A percentile compares a stretch with the other conserved stretches of the same genome.
Conservation (phyloP, 2,797 vertebrate genomes). For the Leptodactylus fallax region DNA sequence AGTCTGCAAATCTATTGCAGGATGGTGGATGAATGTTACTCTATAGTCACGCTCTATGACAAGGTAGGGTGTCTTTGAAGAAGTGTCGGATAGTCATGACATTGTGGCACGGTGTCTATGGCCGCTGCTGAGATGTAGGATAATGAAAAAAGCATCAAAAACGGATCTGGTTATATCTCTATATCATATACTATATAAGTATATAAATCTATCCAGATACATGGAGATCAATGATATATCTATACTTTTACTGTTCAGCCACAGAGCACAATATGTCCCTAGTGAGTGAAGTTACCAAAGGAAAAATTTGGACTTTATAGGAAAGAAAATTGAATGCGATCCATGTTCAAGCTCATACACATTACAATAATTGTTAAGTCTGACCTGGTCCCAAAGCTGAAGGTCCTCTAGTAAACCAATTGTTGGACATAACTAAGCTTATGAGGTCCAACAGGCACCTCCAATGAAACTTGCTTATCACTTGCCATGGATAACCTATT, state of each 20-base stretch:
- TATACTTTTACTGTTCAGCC: background rate
- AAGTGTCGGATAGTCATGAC: constrained; percentile 64
- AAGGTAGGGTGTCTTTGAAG: constrained; percentile 69
- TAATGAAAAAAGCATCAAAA: background rate
- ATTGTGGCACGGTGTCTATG: no score
- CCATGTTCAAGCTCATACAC: background rate
- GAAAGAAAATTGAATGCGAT: no score
- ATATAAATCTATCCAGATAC: background rate
- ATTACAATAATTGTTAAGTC: background rate
- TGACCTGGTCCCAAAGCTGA: no score
- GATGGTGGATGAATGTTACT: constrained; percentile 59
- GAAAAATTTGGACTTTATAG: no score
- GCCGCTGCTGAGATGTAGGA: background rate
- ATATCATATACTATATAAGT: constrained; percentile 19
- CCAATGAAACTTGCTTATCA: background rate
- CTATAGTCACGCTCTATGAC: constrained; percentile 74
- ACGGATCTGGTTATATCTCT: background rate
- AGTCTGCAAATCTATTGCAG: constrained; percentile 79
- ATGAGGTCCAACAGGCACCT: background rate
- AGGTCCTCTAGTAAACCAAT: no score
- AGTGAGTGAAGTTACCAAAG: no score
- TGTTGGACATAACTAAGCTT: background rate
- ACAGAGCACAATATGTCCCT: background rate
- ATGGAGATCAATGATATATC: background rate
- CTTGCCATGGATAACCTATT: background rate